These are phyloP conservation scores for Gavia stellata DNA, from an alignment of 2,113 vertebrate genomes.

Conservation along the genomic window DNA sequence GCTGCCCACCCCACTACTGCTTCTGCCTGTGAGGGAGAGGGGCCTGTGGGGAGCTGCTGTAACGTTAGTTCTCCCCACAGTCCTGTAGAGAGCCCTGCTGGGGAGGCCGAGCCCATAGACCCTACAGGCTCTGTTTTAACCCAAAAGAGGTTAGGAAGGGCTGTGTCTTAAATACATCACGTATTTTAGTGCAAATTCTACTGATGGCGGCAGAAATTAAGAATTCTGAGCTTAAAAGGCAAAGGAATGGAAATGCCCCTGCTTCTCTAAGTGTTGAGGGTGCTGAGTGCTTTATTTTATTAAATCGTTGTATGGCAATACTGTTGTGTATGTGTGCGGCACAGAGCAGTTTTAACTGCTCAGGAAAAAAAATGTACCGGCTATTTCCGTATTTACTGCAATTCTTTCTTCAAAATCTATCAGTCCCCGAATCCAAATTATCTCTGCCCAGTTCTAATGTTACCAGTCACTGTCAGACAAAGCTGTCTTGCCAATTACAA, in stretches of 20 bases:
- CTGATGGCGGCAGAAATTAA: background rate
- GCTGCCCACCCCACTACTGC: accelerated
- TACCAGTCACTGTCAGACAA: no score
- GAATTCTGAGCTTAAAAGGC: background rate
- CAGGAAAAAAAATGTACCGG: background rate
- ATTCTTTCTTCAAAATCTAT: background rate
- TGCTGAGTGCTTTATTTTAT: background rate
- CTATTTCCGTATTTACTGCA: background rate
- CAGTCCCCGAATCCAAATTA: background rate
- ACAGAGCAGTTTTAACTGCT: background rate
- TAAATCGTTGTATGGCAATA: background rate
- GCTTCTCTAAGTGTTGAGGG: no score
- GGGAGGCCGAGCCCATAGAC: no score
- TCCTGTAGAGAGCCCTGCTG: accelerated
- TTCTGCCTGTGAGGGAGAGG: accelerated
- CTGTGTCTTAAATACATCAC: background rate
- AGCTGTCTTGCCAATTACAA: background rate
- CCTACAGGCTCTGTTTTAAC: background rate
- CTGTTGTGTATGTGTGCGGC: accelerated
- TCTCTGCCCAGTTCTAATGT: background rate
- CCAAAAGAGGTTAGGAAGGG: background rate
- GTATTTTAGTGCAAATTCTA: background rate
- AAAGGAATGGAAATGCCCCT: background rate
- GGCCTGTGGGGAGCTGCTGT: background rate
- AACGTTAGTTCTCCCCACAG: accelerated